Conservation (phyloP, 2,113 vertebrate genomes). For the Paracanthobrama guichenoti region DNA sequence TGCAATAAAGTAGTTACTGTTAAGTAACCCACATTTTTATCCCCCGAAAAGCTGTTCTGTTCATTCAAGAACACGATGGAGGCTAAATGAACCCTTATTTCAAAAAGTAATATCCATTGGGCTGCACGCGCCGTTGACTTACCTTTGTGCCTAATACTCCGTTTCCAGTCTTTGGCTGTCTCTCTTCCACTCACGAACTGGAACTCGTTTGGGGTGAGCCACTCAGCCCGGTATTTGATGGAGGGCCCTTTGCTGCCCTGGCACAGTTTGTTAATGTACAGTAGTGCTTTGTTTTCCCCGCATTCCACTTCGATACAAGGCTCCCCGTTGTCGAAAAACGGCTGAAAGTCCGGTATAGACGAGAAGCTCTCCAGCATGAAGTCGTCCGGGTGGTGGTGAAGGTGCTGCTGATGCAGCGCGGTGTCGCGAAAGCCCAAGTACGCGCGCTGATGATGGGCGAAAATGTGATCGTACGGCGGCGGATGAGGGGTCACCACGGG, state of each 20-base stretch:
- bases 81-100: background rate
- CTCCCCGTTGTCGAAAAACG: constrained; percentile 93
- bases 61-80: constrained; percentile 18
- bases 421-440: constrained; percentile 85
- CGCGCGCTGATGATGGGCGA: constrained; percentile 81
- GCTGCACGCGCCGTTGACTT: constrained; percentile 57
- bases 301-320: constrained; percentile 98
- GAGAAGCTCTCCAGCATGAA: constrained; percentile 91
- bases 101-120: background rate
- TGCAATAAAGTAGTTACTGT: constrained; percentile 46
- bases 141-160: constrained; percentile 98
- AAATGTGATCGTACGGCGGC: constrained; percentile 86
- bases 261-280: constrained; percentile 96
- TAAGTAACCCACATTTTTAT: background rate
- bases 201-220: constrained; percentile 98
- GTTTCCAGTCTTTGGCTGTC: constrained; percentile 97
- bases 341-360: constrained; percentile 92
- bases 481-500: constrained; percentile 89
- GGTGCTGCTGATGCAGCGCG: constrained; percentile 77
- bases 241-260: constrained; percentile 97
- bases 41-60: background rate
- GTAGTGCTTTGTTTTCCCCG: constrained; percentile 94
- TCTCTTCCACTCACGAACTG: constrained; percentile 98
- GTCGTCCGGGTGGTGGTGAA: constrained; percentile 85
- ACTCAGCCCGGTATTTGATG: constrained; percentile 95